These are phyloP conservation scores for Sylvia atricapilla DNA, from an alignment of 2,113 vertebrate species.

Conservation along the genomic window DNA sequence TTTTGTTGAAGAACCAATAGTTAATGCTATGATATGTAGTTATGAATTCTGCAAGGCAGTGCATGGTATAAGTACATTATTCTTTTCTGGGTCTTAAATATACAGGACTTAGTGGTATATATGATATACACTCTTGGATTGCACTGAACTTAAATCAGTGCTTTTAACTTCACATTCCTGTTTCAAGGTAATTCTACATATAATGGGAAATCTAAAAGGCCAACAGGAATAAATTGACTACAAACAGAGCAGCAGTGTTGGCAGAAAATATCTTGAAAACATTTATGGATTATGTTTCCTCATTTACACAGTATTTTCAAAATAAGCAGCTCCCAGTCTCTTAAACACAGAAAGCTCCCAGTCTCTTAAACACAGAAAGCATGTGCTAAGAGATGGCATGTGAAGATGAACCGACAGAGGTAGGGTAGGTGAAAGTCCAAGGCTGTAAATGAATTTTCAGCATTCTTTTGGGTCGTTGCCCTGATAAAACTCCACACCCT, in stretches of 20 bases:
- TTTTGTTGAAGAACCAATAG: background rate
- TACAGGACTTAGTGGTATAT: background rate
- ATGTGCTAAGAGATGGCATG: background rate
- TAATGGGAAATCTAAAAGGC: background rate
- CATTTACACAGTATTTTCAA: background rate
- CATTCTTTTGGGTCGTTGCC: background rate
- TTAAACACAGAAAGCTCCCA: background rate
- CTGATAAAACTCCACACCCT: background rate
- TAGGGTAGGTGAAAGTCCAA: background rate
- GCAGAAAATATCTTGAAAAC: background rate
- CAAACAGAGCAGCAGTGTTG: background rate
- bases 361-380: background rate
- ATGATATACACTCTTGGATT: background rate
- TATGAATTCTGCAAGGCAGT: background rate
- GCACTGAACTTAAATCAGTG: background rate
- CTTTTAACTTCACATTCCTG: background rate
- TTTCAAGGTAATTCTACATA: background rate
- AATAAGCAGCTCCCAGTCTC: background rate
- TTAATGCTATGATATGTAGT: background rate
- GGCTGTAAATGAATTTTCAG: background rate
- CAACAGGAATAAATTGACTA: background rate
- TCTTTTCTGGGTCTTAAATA: background rate
- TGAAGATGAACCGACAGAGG: background rate
- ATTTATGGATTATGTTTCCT: background rate
- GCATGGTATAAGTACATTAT: background rate